These are phyloP conservation scores for Pseudococcus longispinus DNA, from an alignment of 2,888 invertebrate genomes.

Conservation along the genomic window DNA sequence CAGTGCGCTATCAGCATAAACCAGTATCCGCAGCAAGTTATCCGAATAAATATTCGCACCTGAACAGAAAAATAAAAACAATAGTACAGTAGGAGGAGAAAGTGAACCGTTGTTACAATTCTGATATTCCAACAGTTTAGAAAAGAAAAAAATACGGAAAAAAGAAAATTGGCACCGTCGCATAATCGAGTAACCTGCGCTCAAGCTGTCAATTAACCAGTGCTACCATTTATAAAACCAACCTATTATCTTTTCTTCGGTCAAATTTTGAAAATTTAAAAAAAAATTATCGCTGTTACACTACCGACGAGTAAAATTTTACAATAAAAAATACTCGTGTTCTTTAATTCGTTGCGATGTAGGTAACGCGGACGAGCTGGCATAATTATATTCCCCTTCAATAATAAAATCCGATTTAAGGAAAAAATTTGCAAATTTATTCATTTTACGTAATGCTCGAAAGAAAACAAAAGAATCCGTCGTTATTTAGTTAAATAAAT, in stretches of 20 bases:
- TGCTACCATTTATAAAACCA: background rate
- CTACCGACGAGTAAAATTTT: background rate
- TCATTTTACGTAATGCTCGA: background rate
- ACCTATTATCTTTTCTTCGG: background rate
- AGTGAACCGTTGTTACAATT: background rate
- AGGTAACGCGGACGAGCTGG: background rate
- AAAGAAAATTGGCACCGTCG: slow-evolving; percentile 53
- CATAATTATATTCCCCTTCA: background rate
- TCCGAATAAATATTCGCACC: too few relatives aligned
- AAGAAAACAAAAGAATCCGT: background rate
- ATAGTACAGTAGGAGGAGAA: background rate
- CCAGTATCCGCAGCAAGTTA: background rate
- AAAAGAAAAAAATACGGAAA: slow-evolving; percentile 43
- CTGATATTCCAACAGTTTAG: background rate
- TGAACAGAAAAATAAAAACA: background rate
- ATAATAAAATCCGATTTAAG: background rate
- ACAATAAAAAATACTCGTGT: background rate
- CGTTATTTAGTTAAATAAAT: background rate
- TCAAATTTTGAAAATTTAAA: background rate
- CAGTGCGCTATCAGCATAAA: background rate
- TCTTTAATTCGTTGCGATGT: background rate
- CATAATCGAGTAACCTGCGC: slow-evolving; percentile 51
- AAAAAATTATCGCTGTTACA: too few relatives aligned
- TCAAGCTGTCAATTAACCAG: background rate
- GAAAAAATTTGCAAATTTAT: background rate